These are phyloP conservation scores for Cynocephalus volans DNA, from an alignment of 2,113 vertebrate species.

Conservation along the genomic window DNA sequence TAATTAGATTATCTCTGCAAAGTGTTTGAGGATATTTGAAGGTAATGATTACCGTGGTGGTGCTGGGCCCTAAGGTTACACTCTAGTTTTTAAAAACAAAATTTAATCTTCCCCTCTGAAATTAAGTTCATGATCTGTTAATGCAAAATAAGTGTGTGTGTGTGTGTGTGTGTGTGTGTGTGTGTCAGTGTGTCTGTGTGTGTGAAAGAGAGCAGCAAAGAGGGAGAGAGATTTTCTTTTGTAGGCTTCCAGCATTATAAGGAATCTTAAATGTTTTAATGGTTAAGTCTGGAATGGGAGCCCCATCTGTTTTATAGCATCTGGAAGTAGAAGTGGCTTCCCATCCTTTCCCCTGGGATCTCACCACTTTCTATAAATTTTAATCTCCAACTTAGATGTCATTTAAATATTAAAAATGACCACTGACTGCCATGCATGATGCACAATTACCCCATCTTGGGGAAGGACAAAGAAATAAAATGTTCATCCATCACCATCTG, in stretches of 20 bases:
- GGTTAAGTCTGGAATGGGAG: not conserved
- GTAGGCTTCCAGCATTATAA: not conserved
- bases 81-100: constrained; percentile 54
- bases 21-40: constrained; percentile 59
- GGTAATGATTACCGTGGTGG: constrained; percentile 53
- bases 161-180: not conserved
- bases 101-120: constrained; percentile 28
- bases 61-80: not conserved
- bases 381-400: constrained; percentile 57
- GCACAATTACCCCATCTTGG: constrained; percentile 7
- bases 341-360: not conserved
- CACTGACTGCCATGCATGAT: not conserved
- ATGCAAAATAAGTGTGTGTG: not conserved
- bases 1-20: constrained; percentile 49
- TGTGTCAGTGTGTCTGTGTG: not conserved
- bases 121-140: constrained; percentile 31
- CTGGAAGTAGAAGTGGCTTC: constrained; percentile 49
- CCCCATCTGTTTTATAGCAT: constrained; percentile 13
- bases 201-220: not conserved
- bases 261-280: constrained; percentile 23
- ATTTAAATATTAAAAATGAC: constrained; percentile 78
- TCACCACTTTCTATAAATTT: constrained; percentile 61
- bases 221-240: not conserved
- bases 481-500: constrained; percentile 8
- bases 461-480: constrained; percentile 57